Percentiles rank a stretch among this genome's conserved stretches.
Conservation (phyloP, 2,888 invertebrate genomes). For the Diadegma fenestrale region DNA sequence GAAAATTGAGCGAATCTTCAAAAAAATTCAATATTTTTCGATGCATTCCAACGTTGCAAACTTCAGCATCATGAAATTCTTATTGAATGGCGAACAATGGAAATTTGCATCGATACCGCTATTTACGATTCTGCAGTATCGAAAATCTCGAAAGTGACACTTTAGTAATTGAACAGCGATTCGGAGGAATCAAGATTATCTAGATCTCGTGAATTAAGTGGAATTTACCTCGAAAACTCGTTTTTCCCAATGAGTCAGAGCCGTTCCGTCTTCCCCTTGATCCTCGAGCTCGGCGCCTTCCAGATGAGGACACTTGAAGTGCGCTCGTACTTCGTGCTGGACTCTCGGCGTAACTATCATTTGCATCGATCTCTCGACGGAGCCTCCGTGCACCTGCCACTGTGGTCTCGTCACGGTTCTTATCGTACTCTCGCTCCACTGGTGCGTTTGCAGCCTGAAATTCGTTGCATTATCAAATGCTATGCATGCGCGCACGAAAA, state of each 20-base stretch:
- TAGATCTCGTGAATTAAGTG: background rate
- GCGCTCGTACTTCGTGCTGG: constrained; percentile 93
- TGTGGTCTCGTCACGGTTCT: constrained; percentile 88
- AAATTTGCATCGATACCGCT: background rate
- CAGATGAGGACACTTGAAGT: constrained; percentile 94
- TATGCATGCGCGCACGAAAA: background rate
- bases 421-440: constrained; percentile 97
- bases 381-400: constrained; percentile 93
- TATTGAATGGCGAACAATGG: background rate
- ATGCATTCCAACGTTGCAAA: too few relatives aligned
- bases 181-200: too few relatives aligned
- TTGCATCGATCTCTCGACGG: constrained; percentile 90
- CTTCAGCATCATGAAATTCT: too few relatives aligned
- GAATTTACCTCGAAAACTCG: constrained; percentile 95
- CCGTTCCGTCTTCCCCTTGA: constrained; percentile 99
- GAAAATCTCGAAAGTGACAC: background rate
- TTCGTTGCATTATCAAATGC: background rate
- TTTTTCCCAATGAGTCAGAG: constrained; percentile 99
- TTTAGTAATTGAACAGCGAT: background rate
- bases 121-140: background rate
- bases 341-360: constrained; percentile 97
- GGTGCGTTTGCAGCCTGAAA: constrained; percentile 93
- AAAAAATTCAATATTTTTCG: too few relatives aligned
- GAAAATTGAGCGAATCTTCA: too few relatives aligned
- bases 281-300: constrained; percentile 99